Percentiles rank a stretch among this genome's conserved stretches.
Evolutionary conservation across 2,797 vertebrate species (phyloP).

Genomic region (Cryptoprocta ferox): DNA sequence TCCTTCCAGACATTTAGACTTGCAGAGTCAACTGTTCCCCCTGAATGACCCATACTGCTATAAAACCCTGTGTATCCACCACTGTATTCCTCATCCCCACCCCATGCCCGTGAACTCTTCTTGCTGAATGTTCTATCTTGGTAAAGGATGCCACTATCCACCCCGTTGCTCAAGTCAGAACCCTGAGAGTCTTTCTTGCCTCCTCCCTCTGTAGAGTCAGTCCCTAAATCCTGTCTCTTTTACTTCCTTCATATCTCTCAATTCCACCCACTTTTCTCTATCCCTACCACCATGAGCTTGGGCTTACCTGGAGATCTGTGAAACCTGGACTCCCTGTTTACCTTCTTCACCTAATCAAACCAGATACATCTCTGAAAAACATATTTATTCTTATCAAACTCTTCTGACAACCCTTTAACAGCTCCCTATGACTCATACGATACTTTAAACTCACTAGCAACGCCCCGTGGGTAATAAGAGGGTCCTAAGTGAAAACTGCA

Average conservation of each 20-base stretch:
- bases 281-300: background rate
- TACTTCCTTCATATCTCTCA: background rate
- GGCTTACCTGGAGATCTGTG: background rate
- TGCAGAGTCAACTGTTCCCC: background rate
- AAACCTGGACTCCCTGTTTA: background rate
- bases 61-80: background rate
- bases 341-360: background rate
- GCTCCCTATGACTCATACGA: background rate
- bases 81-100: background rate
- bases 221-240: background rate
- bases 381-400: background rate
- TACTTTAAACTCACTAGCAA: background rate
- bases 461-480: background rate
- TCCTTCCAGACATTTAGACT: background rate
- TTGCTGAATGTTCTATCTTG: conserved; percentile 1
- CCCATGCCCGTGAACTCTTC: background rate
- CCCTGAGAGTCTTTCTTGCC: background rate
- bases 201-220: background rate
- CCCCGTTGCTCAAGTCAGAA: background rate
- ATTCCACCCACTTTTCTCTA: background rate
- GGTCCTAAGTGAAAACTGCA: background rate
- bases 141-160: background rate
- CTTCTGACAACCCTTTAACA: background rate
- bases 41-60: background rate
- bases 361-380: background rate